Conservation (phyloP, 1,140 invertebrate genomes). For the Eurosta solidaginis region DNA sequence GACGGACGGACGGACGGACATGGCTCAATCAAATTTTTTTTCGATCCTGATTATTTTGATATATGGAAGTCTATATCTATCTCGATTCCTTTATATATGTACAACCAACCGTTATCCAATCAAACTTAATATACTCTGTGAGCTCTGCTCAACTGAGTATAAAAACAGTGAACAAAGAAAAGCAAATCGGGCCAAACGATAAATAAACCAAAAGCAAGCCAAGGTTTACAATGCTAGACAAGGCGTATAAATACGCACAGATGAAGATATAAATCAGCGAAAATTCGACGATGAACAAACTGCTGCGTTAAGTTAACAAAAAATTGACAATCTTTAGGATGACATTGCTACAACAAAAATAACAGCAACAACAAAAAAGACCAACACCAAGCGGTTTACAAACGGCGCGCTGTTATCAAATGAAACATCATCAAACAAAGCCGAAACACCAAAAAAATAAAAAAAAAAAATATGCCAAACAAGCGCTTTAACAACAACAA, state of each 20-base stretch:
- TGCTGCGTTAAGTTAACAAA: neutral
- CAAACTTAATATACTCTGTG: too few species aligned
- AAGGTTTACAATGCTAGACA: neutral
- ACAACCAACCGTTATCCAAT: too few species aligned
- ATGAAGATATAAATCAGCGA: neutral
- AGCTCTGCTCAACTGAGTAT: too few species aligned
- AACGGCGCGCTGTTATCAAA: neutral
- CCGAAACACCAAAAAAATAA: neutral
- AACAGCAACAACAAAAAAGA: neutral
- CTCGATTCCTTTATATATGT: too few species aligned
- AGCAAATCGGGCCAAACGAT: neutral
- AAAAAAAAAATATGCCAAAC: neutral
- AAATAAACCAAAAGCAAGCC: neutral
- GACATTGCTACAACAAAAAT: neutral
- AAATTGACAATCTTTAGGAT: neutral
- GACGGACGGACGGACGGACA: too few species aligned
- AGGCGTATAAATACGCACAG: neutral
- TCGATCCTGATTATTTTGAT: too few species aligned
- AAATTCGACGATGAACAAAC: neutral
- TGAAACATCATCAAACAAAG: conserved; percentile 13
- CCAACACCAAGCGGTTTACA: too few species aligned
- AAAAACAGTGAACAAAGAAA: neutral
- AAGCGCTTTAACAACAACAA: neutral
- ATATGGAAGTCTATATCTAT: too few species aligned
- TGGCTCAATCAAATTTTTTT: too few species aligned